Base-by-base conservation (phyloP, 2,888 invertebrate genomes). In the Synergus gifuensis region DNA sequence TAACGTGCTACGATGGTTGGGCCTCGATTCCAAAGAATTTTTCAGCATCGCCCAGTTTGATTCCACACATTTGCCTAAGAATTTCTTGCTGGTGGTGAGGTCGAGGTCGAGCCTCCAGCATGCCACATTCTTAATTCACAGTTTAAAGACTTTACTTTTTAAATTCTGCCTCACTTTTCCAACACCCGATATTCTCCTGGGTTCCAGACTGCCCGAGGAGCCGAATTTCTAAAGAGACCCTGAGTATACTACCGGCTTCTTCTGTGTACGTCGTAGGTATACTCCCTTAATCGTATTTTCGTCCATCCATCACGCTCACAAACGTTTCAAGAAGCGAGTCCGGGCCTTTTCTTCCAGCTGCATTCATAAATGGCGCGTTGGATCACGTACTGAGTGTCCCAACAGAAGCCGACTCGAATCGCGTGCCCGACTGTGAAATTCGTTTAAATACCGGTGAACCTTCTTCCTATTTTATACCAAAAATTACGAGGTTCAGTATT, bases 261-360 rank as follows among this genome's bases (percentile, higher is more conserved):
- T 73, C 73, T 73, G 73, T 73, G 36, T 36, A 73, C 40, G 54
- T 73, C 28, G 73, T 73, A 58, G 73, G 73, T 73, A 73, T 73
- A 73, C 54, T 73, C 73, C 73, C 73, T 82, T 80, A 82, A 84
- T 84, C 84, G 84, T 84, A 84, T 84, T 84, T 84, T 84, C 78
- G 82, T 82, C 81, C 79, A 83, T 84, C 83, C 83, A 82, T 84
- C 82, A 82, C 83, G 78, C 42, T 76, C 46, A 46, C 63, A 64
- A 73, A 63, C 77, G 79, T 77, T 73, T 73, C 73, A 73, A 54
- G 73, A 73, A 73, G 73, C 49, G 73, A 73, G 63, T 79, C 77
- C 54, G 66, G 69, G 79, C 64, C 83, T 81, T 80, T 81, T 81
- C 79, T 79, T 77, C 67, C 77, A 49, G 77, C 64, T 81, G 79